A percentile compares a stretch with the other conserved stretches of the same genome.
These are phyloP conservation scores for Saguinus imperator DNA, from an alignment of 2,113 vertebrate species.

Conservation along the genomic window DNA sequence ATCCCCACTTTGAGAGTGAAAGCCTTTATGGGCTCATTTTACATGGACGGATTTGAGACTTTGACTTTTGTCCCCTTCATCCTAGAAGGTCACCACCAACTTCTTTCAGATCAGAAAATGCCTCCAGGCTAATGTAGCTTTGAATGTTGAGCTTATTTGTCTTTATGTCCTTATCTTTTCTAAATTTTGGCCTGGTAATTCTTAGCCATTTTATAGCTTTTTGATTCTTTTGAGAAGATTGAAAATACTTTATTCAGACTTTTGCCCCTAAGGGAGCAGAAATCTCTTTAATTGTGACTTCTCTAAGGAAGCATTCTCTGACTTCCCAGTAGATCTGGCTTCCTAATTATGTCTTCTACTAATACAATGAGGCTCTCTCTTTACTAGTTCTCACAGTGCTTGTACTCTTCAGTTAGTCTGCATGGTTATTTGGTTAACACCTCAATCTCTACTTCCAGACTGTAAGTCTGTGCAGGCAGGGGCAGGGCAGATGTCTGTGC, in stretches of 20 bases:
- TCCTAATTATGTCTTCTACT: background rate
- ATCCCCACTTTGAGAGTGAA: background rate
- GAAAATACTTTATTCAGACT: background rate
- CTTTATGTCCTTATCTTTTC: background rate
- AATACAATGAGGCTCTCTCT: background rate
- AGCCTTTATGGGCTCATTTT: background rate
- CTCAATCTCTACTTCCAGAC: background rate
- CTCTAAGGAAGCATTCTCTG: background rate
- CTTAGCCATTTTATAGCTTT: background rate
- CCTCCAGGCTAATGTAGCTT: background rate
- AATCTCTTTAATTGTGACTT: background rate
- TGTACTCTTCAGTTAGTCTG: background rate
- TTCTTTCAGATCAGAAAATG: conserved; percentile 3
- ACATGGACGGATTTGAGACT: background rate
- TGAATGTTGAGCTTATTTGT: background rate
- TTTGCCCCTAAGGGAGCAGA: background rate
- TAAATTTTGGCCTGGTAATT: conserved; percentile 5
- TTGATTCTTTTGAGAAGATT: background rate
- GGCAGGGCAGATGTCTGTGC: background rate
- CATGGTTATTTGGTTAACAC: background rate
- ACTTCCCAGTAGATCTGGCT: background rate
- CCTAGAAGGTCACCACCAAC: background rate
- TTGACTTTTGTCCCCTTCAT: background rate
- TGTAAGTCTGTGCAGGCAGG: background rate
- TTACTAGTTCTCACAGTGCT: background rate